Conservation (phyloP, 2,797 vertebrate genomes). For the Pagetopsis macropterus region DNA sequence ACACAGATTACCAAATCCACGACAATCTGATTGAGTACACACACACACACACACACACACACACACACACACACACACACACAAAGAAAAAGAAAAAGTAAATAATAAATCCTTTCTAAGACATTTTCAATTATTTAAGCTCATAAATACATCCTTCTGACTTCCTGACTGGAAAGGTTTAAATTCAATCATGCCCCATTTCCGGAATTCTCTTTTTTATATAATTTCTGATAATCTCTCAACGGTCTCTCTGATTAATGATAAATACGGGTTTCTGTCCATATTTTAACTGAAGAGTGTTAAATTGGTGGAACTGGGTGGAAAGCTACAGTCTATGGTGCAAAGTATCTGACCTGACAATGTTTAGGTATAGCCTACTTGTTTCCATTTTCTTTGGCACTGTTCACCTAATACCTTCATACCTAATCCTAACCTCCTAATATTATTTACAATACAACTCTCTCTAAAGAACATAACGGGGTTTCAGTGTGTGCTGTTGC, state of each 20-base stretch:
- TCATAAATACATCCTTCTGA: not conserved
- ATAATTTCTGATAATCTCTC: not conserved
- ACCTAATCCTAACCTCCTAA: no score
- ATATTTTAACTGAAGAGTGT: not conserved
- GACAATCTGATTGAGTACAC: not conserved
- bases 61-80: not conserved
- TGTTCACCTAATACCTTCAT: no score
- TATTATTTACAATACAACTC: no score
- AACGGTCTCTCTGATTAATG: not conserved
- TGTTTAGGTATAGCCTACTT: not conserved
- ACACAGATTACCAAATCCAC: constrained; percentile 53
- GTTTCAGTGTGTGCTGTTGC: not conserved
- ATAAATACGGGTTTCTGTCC: not conserved
- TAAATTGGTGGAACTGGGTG: not conserved
- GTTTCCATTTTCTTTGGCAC: not conserved
- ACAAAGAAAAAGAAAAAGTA: not conserved
- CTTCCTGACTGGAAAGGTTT: not conserved
- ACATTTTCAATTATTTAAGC: not conserved
- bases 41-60: not conserved
- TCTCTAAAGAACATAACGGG: not conserved
- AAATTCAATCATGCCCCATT: not conserved
- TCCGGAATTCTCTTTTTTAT: not conserved
- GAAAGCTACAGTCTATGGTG: no score
- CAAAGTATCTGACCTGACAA: not conserved
- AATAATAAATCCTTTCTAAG: not conserved